phyloP scores from a whole-genome alignment of 2,113 vertebrate genomes.

The Pterocles burchelli region DNA sequence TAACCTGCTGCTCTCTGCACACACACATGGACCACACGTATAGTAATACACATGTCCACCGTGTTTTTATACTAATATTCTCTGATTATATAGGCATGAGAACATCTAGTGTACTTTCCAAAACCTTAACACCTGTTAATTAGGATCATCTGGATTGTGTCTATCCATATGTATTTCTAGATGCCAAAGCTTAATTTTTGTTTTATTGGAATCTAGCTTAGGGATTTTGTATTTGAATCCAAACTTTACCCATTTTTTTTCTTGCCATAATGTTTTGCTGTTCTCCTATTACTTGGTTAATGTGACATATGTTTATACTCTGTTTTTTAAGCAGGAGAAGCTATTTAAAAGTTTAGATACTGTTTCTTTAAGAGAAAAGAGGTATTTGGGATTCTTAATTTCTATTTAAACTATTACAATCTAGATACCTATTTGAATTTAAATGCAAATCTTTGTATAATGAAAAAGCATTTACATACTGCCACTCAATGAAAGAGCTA shows the following conservation, averaged over 20 bases:
- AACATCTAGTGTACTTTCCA: not conserved
- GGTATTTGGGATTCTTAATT: not conserved
- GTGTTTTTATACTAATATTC: not conserved
- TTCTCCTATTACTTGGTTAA: not conserved
- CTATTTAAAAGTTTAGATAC: not conserved
- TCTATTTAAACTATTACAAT: not conserved
- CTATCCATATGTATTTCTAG: not conserved
- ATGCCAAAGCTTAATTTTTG: not conserved
- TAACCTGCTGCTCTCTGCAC: not conserved
- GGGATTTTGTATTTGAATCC: not conserved
- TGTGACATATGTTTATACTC: not conserved
- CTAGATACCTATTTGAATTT: not conserved
- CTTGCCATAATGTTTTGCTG: not conserved
- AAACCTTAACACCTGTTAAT: not conserved
- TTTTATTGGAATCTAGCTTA: not conserved
- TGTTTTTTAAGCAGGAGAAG: not conserved
- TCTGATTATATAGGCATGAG: not conserved
- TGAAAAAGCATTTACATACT: not conserved
- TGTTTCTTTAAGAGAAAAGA: not conserved
- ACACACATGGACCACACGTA: not conserved
- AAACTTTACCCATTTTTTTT: not conserved
- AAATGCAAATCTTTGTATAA: not conserved
- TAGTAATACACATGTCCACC: not conserved
- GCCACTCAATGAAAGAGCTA: not conserved
- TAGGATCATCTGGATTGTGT: not conserved